Conservation (phyloP, 2,797 vertebrate species). For the Lutra lutra region DNA sequence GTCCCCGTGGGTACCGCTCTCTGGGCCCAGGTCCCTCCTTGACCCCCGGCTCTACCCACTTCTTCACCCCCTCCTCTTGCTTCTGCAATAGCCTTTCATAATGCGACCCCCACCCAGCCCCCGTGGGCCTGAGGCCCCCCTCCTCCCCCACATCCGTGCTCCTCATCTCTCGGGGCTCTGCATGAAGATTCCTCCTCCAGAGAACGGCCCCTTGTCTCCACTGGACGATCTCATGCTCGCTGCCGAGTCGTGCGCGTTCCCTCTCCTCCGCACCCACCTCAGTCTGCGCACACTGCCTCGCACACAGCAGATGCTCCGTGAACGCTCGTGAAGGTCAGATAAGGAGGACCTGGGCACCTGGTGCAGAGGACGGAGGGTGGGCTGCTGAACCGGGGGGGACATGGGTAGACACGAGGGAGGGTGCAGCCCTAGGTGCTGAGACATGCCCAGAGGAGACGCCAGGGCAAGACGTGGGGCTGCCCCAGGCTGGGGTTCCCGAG, state of each 20-base stretch:
- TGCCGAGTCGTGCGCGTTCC: too few species aligned
- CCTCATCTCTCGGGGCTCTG: background rate
- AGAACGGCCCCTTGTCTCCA: background rate
- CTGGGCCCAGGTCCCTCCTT: background rate
- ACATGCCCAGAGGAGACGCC: background rate
- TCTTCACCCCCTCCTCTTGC: too few species aligned
- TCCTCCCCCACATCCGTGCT: background rate
- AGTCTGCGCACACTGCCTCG: background rate
- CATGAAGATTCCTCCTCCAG: background rate
- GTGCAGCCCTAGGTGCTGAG: background rate
- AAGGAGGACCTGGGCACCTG: accelerated
- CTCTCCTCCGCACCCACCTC: background rate
- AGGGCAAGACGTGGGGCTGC: background rate
- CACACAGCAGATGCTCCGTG: background rate
- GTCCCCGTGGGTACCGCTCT: background rate
- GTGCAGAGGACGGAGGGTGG: background rate
- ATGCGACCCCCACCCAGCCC: background rate
- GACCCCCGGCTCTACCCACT: background rate
- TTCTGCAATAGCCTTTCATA: background rate
- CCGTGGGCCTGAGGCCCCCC: too few species aligned
- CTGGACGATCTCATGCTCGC: background rate
- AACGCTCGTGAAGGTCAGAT: accelerated
- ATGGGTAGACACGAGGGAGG: background rate
- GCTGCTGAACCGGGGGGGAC: too few species aligned
- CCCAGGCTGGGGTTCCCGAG: accelerated